Base-by-base conservation (phyloP, 2,797 vertebrate genomes). In the Phoebastria nigripes region DNA sequence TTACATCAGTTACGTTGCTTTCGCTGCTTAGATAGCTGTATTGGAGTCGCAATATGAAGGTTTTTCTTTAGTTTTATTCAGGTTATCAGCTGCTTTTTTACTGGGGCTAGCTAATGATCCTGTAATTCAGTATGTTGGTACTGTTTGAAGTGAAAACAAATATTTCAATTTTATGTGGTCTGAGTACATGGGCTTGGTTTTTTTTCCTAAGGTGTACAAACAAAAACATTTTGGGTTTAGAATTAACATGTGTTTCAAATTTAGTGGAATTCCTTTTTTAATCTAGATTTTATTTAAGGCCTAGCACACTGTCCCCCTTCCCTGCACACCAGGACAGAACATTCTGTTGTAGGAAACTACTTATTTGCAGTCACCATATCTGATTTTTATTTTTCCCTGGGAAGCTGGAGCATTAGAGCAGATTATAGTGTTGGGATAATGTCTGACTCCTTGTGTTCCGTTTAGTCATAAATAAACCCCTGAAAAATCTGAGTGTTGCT, bases 371-470 rank as follows among this genome's bases (percentile, higher is more conserved):
- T 76, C 15, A 29, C 71, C 51, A 16, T 96, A 91, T 97, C 81
- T 90, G 89, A 94, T 96, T 96, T 96, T 93, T 93, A 73, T 96
- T 87, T 97, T 97, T 93, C 88, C 59, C 94, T 82, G 93, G 44
- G 86, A 97, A 8, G 61, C 83, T 92, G 81, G 88, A 91, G 94
- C 97, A 97, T 98, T 98, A 98, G 96, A 96, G 74, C 80, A 95
- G 97, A 98, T 98, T 98, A 98, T 87, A 90, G 94, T 80, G 87
- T 96, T 97, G 90, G 97, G 96, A 96, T 98, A 97, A 98, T 90
- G 93, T 96, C 92, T 83, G 91, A 95, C 91, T 97, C 86, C 92
- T 97, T 94, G 93, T 97, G 90, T 96, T 98, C 95, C 94, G 97
- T 97, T 94, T 58, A 87, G 94, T 97, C 83, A 96, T 96, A 96